These are phyloP conservation scores for Panopea generosa DNA, from an alignment of 2,888 invertebrate species.

Conservation along the genomic window DNA sequence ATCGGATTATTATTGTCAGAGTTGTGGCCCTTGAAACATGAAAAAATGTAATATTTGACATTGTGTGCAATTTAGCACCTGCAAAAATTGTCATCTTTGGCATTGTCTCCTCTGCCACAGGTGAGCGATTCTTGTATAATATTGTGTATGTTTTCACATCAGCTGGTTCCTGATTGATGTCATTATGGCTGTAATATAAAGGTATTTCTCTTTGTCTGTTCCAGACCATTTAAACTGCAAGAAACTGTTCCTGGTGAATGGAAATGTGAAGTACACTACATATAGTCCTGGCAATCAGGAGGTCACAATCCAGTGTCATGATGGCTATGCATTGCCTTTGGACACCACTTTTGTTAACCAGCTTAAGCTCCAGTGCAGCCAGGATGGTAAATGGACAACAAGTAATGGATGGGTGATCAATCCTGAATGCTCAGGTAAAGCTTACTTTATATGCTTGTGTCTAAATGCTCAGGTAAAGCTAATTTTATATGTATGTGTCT, in stretches of 20 bases:
- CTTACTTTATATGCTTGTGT: too few species aligned
- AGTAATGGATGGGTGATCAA: constrained; percentile 27
- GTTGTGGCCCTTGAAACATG: too few species aligned
- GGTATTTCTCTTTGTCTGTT: too few species aligned
- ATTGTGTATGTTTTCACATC: too few species aligned
- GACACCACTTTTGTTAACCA: constrained; percentile 15
- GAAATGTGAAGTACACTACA: constrained; percentile 26
- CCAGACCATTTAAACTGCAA: constrained; percentile 17
- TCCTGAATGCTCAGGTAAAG: constrained; percentile 42
- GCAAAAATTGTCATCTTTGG: too few species aligned
- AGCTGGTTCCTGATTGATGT: background rate
- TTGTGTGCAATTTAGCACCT: too few species aligned
- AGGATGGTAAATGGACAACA: constrained; percentile 41
- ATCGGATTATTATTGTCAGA: too few species aligned
- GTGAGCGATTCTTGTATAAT: too few species aligned
- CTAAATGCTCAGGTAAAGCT: constrained; percentile 45
- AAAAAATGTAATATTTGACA: too few species aligned
- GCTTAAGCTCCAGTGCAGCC: constrained; percentile 32
- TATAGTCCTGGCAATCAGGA: constrained; percentile 26
- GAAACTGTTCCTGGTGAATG: constrained; percentile 37
- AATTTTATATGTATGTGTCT: background rate
- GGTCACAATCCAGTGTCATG: constrained; percentile 34
- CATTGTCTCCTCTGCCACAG: too few species aligned
- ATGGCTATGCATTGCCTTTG: constrained; percentile 32
- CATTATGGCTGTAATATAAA: too few species aligned